Percentiles rank a stretch among this genome's conserved stretches.
Evolutionary conservation across 92 coral and sea anemone genomes (phyloP).

Genomic region (Zoanthus sociatus): DNA sequence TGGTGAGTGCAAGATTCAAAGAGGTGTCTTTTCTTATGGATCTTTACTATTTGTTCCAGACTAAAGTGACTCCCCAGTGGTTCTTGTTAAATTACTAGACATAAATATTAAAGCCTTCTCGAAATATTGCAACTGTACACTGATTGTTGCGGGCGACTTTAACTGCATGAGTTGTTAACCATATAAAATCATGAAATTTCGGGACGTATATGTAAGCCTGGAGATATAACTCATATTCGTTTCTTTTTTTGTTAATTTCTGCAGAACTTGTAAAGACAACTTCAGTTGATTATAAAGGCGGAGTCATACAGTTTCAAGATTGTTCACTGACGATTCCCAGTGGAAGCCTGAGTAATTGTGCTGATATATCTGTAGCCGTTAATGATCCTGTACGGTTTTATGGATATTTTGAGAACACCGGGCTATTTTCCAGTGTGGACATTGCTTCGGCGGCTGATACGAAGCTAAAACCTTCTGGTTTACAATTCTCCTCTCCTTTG

Average conservation of each 20-base stretch:
- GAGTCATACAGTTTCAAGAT: not conserved
- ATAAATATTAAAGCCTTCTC: too few relatives aligned
- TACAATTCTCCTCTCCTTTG: not conserved
- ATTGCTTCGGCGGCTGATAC: conserved; percentile 3
- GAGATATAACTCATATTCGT: too few relatives aligned
- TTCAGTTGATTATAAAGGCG: not conserved
- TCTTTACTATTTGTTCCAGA: too few relatives aligned
- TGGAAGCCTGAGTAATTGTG: not conserved
- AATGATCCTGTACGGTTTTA: conserved; percentile 13
- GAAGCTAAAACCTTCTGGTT: conserved; percentile 18
- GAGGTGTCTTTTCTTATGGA: too few relatives aligned
- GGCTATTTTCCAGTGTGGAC: not conserved
- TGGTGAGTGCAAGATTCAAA: too few relatives aligned
- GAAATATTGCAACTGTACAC: too few relatives aligned
- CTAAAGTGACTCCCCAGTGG: too few relatives aligned
- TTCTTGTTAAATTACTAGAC: too few relatives aligned
- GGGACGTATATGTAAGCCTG: too few relatives aligned
- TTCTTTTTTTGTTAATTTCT: not conserved
- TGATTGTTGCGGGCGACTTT: too few relatives aligned
- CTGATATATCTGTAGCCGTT: not conserved
- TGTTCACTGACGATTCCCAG: conserved; percentile 20
- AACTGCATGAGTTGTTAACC: too few relatives aligned
- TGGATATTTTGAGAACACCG: conserved; percentile 10
- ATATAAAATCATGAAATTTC: too few relatives aligned
- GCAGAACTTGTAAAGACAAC: not conserved